Base-by-base conservation (phyloP, 2,113 vertebrate genomes). In the Aspidoscelis tigris region DNA sequence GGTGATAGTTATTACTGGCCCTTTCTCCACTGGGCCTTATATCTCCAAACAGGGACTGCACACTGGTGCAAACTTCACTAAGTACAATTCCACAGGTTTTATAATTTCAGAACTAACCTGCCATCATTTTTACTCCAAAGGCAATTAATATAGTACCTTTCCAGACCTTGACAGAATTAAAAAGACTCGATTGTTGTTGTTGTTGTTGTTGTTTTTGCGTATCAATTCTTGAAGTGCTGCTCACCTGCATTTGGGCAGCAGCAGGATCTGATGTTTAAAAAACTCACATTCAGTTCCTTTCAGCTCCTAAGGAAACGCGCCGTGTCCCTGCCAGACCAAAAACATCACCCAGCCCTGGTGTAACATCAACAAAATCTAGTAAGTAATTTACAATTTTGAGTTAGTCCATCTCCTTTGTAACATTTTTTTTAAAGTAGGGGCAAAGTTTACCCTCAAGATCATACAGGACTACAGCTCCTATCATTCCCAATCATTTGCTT, bases 231-330 rank as follows among this genome's bases (percentile, higher is more conserved):
- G 70, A 61, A 73, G 65, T 83, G 33, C 72, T 5, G 47, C 16
- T 88, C 68, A 83, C 83, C 64, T 76, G 43, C 77, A 39, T 84
- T 83, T 82, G 80, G 78, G 39, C 58, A 75, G 87, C 68, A 61
- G 33, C 78, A 26, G 33, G 9, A 47, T 65, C 47, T 47, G 47
- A 33, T 14, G 39, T 18, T 44, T 78, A 71, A 64, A 24, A 2
- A 1, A 22, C 65, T 24, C n/a, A 18, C 47, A 44, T 50, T 78
- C 68, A 79, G 72, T 94, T 89, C 92, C 84, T 96, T 94, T 90
- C 93, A 96, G 95, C 83, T 93, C 18, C 70, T 64, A 93, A 88
- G 89, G 95, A 92, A 85, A 84, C 91, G n/a, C 92, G 84, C 44
- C 58, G 61, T 69, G 75, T 70, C 87, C 69, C 92, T 87, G 89